Base-by-base conservation (phyloP, 2,113 vertebrate species). In the Notothenia coriiceps region DNA sequence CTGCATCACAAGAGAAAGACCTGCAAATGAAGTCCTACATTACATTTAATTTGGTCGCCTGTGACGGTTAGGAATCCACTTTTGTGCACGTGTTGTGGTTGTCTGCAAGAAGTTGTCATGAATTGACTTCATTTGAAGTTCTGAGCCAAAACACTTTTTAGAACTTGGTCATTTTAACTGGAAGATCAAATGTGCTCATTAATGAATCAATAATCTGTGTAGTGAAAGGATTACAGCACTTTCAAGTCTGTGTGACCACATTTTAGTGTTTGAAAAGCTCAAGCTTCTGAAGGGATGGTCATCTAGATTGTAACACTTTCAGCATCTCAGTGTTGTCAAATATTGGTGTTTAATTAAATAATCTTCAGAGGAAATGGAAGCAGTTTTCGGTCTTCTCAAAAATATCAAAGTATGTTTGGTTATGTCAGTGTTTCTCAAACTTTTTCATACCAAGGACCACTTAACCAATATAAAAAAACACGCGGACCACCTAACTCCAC, bases 341-440 rank as follows among this genome's bases (percentile, higher is more conserved):
- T 1, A 3, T 12, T 55, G 13, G 17, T 15, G 44, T 55, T 70
- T 1, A 11, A 60, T n/a, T 14, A 12, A 25, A 63, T 33, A 77
- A 61, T 52, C 51, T 18, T 66, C 15, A 22, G 59, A 74, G 51
- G 17, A 46, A 74, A 25, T 5, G 17, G 13, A 56, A 33, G 47
- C 59, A 0, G 15, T 69, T 68, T 43, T 9, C 55, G 43, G 25
- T 13, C 15, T 20, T 29, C 47, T 70, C 46, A 64, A 57, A 84
- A 25, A 68, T 1, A 20, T 75, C 74, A 64, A 60, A 49, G 83
- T 11, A 4, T 74, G 40, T 61, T 74, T 50, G 33, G 51, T 66
- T 20, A 14, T 40, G 51, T 50, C 22, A 22, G 22, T 22, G 22
- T 22, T 22, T 22, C 22, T 22, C 22, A 22, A 22, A 22, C 22